Evolutionary conservation across 2,797 vertebrate genomes (phyloP), one percentile per base, ranked within the genome.

Genomic region (Pempheris klunzingeri): DNA sequence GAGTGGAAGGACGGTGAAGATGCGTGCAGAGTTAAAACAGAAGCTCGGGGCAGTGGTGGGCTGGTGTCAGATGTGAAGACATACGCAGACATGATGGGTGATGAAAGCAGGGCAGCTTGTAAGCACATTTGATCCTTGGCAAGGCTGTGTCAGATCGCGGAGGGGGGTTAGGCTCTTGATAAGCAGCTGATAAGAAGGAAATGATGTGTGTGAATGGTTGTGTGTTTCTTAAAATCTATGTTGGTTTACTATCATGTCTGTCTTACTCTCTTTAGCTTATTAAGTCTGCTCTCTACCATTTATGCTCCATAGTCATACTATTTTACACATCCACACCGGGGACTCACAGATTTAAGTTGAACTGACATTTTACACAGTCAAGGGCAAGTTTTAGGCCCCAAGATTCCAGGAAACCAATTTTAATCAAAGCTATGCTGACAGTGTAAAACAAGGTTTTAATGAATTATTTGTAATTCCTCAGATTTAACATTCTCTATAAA

Each of bases 61-160:
- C 72, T 77, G 75, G 73, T 86, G 87, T 85, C 73, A 81, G 81
- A 71, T 59, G 77, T 32, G 30, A 7, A 81, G 74, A 82, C 77
- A 60, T 77, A 78, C 12, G 12, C 71, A 50, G 79, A 77, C 72
- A 49, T 80, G 81, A 87, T 67, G 72, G 54, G 28, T n/a, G 69
- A 67, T 81, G 80, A 68, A 76, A 82, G 72, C 44, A 57, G 58
- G 50, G 36, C 63, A 28, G 90, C 82, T 71, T 65, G 70, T 80
- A 62, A 76, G 65, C 75, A 76, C 67, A 65, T 77, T 61, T 78
- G 76, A 77, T 85, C 75, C 77, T 58, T 36, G 43, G 67, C 64
- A 34, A 75, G 57, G 57, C 71, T 30, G 58, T 55, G 62, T 54
- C 59, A 61, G 66, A 74, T 75, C 34, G 28, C 38, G 26, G 26